Base-by-base conservation (phyloP, 2,113 vertebrate species). In the Leuciscus idus region DNA sequence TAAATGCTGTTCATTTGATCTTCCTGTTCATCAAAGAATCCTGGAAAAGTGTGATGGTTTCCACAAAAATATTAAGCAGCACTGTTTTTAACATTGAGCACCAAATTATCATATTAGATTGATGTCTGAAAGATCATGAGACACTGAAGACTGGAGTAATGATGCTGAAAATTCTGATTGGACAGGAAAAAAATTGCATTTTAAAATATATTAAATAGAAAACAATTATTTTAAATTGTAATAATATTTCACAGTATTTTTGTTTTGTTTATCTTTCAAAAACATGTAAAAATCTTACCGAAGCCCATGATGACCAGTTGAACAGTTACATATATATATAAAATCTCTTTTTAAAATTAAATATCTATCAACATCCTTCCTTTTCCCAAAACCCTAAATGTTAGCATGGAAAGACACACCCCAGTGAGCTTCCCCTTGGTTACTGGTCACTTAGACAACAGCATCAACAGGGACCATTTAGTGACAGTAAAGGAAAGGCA, bases 381-480 rank as follows among this genome's bases (percentile, higher is more conserved):
- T 28, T 64, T 59, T 59, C 36, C 9, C 52, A 43, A 76, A 15
- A 68, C 28, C 55, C 78, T 39, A 61, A 78, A 85, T n/a, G 26
- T 81, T 23, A 80, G 62, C 55, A 76, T 59, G 61, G 52, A 78
- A 36, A 79, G 64, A 28, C 33, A 79, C 80, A 52, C 36, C 59
- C 86, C 85, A 84, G 76, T 50, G 39, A 48, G 62, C 66, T 81
- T 76, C 81, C 84, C 55, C 19, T 52, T 26, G n/a, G 23, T 33
- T 33, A 70, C 28, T 23, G 13, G 90, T 92, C 89, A 50, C 88
- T 87, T 87, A 26, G 85, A 61, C 59, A 88, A 90, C 88, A 66
- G 82, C 85, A 88, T 80, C 91, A 92, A 91, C 89, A 86, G 66
- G 62, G 64, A 33, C 50, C 55, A 30, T 68, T 23, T 3, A 55